These are phyloP conservation scores for Xestia c-nigrum DNA, from an alignment of 2,888 invertebrate genomes.

Conservation along the genomic window DNA sequence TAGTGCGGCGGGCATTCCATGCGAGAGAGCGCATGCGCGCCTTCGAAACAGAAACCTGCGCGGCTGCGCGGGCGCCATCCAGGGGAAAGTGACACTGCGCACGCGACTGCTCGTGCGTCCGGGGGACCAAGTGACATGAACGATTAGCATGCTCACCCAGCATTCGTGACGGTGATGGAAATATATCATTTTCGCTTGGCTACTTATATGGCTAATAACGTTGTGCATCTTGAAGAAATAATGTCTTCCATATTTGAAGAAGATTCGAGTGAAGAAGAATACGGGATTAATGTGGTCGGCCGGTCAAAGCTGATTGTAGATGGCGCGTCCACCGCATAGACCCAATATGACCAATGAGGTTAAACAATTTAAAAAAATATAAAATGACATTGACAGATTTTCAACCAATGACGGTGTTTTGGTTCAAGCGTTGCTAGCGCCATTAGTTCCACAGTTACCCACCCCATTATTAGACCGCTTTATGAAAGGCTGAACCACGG, in stretches of 20 bases:
- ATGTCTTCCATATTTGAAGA: slow-evolving; percentile 22
- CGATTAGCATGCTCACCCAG: slow-evolving; percentile 76
- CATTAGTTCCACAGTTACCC: too few species aligned
- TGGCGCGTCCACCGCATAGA: too few species aligned
- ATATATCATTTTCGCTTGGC: slow-evolving; percentile 49
- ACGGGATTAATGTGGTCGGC: background rate
- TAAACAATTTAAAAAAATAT: too few species aligned
- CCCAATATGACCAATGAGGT: too few species aligned
- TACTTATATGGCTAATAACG: slow-evolving; percentile 22
- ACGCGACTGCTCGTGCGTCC: slow-evolving; percentile 82
- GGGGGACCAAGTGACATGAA: slow-evolving; percentile 71
- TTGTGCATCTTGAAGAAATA: slow-evolving; percentile 29
- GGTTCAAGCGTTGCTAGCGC: too few species aligned
- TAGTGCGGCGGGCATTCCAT: slow-evolving; percentile 76
- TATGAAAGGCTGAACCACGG: background rate
- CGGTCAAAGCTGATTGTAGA: too few species aligned
- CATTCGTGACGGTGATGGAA: slow-evolving; percentile 52
- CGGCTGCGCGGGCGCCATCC: slow-evolving; percentile 72
- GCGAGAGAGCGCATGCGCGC: slow-evolving; percentile 82
- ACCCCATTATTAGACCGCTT: background rate
- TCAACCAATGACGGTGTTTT: too few species aligned
- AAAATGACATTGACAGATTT: too few species aligned
- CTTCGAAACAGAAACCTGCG: slow-evolving; percentile 83
- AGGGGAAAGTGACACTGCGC: slow-evolving; percentile 85
- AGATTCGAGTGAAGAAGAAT: background rate